Percentiles rank a stretch among this genome's conserved stretches.
Conservation (phyloP, 2,797 vertebrate species). For the Chanos chanos region DNA sequence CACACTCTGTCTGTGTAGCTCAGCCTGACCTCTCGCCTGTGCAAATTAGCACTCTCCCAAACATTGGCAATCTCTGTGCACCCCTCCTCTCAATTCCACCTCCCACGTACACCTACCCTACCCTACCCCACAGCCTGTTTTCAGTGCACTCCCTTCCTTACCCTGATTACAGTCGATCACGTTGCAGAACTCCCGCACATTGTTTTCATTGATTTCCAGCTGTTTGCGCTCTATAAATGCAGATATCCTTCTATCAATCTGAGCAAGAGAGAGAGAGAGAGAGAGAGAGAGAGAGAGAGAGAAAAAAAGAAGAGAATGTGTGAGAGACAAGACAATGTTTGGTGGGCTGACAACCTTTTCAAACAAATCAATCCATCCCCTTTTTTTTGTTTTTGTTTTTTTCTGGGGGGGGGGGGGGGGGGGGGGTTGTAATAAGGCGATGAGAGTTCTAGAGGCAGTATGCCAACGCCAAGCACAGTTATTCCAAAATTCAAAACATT, state of each 20-base stretch:
- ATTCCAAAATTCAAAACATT: constrained; percentile 57
- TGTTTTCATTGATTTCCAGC: constrained; percentile 99
- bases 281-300: neutral
- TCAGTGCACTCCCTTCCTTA: constrained; percentile 71
- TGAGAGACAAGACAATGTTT: constrained; percentile 49
- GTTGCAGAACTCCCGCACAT: constrained; percentile 99
- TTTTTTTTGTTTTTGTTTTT: constrained; percentile 44
- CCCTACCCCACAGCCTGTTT: constrained; percentile 35
- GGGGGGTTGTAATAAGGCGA: too few relatives aligned
- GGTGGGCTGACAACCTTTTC: constrained; percentile 57
- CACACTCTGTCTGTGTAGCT: constrained; percentile 41
- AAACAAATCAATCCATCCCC: constrained; percentile 59
- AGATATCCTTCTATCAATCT: constrained; percentile 99
- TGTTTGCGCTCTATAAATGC: constrained; percentile 99
- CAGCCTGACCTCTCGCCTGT: constrained; percentile 70
- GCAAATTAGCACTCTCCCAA: constrained; percentile 79
- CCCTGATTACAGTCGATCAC: constrained; percentile 99
- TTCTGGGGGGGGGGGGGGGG: too few relatives aligned
- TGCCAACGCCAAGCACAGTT: constrained; percentile 43
- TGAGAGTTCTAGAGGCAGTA: constrained; percentile 36
- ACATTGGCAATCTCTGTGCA: constrained; percentile 75
- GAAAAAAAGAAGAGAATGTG: neutral
- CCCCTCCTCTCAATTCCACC: constrained; percentile 20
- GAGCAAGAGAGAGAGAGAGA: constrained; percentile 35
- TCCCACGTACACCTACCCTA: constrained; percentile 21